Evolutionary conservation across 1,140 invertebrate species (phyloP).

Genomic region (Tetragnatha versicolor): DNA sequence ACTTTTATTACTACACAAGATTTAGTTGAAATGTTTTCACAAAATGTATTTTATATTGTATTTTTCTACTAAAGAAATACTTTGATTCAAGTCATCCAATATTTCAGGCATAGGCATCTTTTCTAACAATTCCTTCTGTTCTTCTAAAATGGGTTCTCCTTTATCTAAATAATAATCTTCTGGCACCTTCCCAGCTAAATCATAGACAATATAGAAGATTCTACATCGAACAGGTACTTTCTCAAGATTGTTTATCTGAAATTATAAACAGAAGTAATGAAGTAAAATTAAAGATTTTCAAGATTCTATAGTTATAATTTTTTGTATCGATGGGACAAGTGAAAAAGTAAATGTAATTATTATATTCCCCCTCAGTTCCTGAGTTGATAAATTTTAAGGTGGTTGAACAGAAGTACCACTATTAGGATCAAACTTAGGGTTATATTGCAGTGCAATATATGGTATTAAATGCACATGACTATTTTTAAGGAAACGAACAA

Average conservation of each 20-base stretch:
- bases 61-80: conserved; percentile 42
- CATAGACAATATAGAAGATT: conserved; percentile 60
- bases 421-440: too few relatives aligned
- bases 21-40: too few relatives aligned
- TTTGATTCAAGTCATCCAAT: conserved; percentile 3
- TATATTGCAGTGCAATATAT: too few relatives aligned
- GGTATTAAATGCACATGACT: too few relatives aligned
- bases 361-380: too few relatives aligned
- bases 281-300: too few relatives aligned
- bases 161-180: conserved; percentile 42
- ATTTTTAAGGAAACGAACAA: too few relatives aligned
- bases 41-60: conserved; percentile 35
- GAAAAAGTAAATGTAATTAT: too few relatives aligned
- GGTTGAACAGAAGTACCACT: too few relatives aligned
- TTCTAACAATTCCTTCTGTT: conserved; percentile 41
- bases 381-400: too few relatives aligned
- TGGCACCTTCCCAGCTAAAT: neutral
- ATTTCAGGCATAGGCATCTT: conserved; percentile 44
- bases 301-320: neutral
- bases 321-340: too few relatives aligned
- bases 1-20: too few relatives aligned
- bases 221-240: conserved; percentile 61
- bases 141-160: conserved; percentile 37
- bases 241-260: conserved; percentile 70
- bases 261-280: neutral